phyloP scores from a whole-genome alignment of 2,888 invertebrate species.

The Pachydiplax longipennis region DNA sequence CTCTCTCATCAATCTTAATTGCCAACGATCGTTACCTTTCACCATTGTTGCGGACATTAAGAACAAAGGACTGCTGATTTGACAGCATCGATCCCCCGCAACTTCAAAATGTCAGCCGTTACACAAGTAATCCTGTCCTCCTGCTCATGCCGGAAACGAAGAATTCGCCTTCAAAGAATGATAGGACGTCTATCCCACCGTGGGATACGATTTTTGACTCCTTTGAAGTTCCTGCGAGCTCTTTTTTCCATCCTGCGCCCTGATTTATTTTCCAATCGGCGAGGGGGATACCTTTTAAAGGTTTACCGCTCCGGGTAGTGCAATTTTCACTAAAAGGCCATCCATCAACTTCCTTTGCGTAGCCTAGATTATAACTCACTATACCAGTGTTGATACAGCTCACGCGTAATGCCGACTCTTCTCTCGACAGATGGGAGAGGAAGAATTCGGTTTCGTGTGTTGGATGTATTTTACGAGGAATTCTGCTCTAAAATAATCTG shows the following conservation, averaged over 20 bases:
- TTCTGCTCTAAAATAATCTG: background rate
- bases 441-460: background rate
- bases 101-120: constrained; percentile 8
- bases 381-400: constrained; percentile 11
- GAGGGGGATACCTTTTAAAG: constrained; percentile 14
- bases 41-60: constrained; percentile 28
- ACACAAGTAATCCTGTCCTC: background rate
- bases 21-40: constrained; percentile 41
- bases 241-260: background rate
- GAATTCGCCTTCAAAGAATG: background rate
- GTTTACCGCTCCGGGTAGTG: constrained; percentile 15
- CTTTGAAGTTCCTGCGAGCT: background rate
- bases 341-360: constrained; percentile 34
- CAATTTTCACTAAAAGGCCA: constrained; percentile 28
- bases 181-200: background rate
- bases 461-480: background rate
- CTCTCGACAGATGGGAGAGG: background rate
- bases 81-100: constrained; percentile 22
- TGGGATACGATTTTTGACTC: background rate
- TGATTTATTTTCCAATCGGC: constrained; percentile 19
- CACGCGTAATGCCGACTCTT: background rate
- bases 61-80: constrained; percentile 32
- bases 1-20: constrained; percentile 34
- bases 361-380: constrained; percentile 20
- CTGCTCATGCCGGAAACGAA: constrained; percentile 13